Percentiles rank a stretch among this genome's conserved stretches.
Conservation (phyloP, 2,113 vertebrate genomes). For the Etheostoma spectabile region DNA sequence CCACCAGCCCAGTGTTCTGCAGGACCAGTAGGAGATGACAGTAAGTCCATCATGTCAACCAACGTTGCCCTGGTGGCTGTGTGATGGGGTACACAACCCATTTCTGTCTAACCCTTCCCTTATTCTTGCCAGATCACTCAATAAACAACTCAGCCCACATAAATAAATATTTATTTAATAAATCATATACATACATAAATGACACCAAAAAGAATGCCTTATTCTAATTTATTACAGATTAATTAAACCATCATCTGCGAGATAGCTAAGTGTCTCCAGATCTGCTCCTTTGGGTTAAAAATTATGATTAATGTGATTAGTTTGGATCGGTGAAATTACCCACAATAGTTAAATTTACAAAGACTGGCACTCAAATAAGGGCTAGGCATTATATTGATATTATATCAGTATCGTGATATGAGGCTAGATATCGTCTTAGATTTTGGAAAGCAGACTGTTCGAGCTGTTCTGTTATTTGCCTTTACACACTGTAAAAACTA, state of each 20-base stretch:
- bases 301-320: neutral
- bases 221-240: neutral
- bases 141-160: neutral
- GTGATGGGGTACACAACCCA: neutral
- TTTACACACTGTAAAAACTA: no score
- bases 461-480: no score
- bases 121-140: neutral
- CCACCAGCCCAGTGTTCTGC: conserved; percentile 98
- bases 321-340: neutral
- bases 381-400: no score
- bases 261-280: neutral
- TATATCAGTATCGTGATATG: no score
- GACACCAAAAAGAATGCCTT: neutral
- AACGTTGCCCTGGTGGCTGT: neutral
- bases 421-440: no score
- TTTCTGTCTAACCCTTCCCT: neutral
- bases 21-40: conserved; percentile 97
- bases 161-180: neutral
- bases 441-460: no score
- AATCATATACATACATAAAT: neutral
- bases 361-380: neutral
- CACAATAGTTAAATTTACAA: neutral
- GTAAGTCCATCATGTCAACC: conserved; percentile 73
- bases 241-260: neutral
- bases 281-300: neutral